Evolutionary conservation across 2,797 vertebrate species (phyloP).

Genomic region (Poecilia wingei): DNA sequence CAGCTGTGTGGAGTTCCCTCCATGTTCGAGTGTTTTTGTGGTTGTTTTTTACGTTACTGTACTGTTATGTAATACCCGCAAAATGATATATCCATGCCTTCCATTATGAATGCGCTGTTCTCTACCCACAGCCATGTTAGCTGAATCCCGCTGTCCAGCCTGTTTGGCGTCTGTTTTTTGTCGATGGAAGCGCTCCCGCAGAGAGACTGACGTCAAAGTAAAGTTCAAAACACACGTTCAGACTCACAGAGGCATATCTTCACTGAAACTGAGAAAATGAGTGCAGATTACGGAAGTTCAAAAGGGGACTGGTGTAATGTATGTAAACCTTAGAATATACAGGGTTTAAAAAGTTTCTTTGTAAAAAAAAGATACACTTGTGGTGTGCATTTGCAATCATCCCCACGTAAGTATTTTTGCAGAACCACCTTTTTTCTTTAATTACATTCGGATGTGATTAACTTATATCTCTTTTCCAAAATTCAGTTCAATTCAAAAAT

Average conservation of each 20-base stretch:
- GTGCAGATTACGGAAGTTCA: background rate
- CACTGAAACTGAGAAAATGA: background rate
- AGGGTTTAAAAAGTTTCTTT: background rate
- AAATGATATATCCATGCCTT: background rate
- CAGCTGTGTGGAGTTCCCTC: background rate
- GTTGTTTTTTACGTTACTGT: background rate
- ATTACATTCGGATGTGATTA: no score
- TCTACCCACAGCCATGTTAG: conserved; percentile 55
- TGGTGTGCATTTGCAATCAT: background rate
- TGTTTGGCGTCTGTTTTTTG: conserved; percentile 6
- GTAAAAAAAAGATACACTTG: background rate
- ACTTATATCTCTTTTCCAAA: no score
- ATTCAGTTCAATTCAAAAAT: background rate
- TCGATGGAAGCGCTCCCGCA: conserved; percentile 10
- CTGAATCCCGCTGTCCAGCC: conserved; percentile 25
- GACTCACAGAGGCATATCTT: background rate
- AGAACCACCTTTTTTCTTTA: background rate
- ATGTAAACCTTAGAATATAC: background rate
- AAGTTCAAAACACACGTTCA: background rate
- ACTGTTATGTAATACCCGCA: background rate
- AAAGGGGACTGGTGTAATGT: background rate
- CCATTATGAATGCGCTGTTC: background rate
- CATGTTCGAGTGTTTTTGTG: background rate
- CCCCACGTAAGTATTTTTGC: background rate
- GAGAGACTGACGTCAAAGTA: conserved; percentile 45